A percentile compares a stretch with the other conserved stretches of the same genome.
phyloP scores from a whole-genome alignment of 2,113 vertebrate genomes.

The Cyprinus carpio region DNA sequence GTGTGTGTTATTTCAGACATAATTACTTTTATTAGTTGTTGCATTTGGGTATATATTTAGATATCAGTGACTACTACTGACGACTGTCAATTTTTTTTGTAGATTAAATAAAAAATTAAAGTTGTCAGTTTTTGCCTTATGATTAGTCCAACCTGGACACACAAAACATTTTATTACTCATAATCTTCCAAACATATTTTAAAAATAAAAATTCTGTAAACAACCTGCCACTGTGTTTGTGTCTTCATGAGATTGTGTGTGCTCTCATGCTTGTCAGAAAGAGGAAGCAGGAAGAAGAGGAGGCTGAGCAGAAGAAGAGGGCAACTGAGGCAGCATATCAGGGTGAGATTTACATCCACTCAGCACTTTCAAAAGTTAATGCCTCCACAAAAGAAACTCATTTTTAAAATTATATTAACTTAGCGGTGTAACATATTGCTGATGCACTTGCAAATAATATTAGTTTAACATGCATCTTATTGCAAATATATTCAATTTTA shows the following conservation, averaged over 20 bases:
- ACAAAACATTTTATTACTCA: background rate
- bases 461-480: background rate
- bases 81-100: too few relatives aligned
- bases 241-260: background rate
- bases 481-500: background rate
- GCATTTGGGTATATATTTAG: too few relatives aligned
- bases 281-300: constrained; percentile 95
- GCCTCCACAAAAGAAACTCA: background rate
- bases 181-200: too few relatives aligned
- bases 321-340: constrained; percentile 95
- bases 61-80: background rate
- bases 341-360: constrained; percentile 69
- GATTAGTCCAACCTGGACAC: background rate
- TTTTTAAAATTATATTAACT: constrained; percentile 8
- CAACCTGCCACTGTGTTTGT: background rate
- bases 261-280: constrained; percentile 75
- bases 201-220: too few relatives aligned
- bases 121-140: background rate
- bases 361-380: background rate
- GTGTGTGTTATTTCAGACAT: too few relatives aligned
- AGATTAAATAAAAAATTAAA: too few relatives aligned
- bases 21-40: too few relatives aligned
- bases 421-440: constrained; percentile 9
- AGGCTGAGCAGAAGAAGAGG: constrained; percentile 94
- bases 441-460: background rate